A percentile compares a stretch with the other conserved stretches of the same genome.
phyloP scores from a whole-genome alignment of 1,140 invertebrate genomes.

The Chironomus striatipennis region DNA sequence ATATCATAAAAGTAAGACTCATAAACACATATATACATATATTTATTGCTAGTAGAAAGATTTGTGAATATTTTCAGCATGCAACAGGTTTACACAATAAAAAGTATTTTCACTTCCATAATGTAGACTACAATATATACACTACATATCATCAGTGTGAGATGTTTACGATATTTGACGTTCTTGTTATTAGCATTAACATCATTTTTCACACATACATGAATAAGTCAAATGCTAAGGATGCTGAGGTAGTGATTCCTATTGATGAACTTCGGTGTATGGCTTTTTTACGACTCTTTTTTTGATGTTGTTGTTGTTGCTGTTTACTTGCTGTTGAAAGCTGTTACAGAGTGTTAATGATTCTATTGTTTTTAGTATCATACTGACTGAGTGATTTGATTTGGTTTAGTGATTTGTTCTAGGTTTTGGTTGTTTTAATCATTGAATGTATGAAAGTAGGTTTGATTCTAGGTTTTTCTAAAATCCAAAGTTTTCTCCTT shows the following conservation, averaged over 20 bases:
- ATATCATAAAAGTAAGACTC: neutral
- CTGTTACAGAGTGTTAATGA: too few species aligned
- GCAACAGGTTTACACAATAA: constrained; percentile 1
- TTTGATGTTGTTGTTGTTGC: too few species aligned
- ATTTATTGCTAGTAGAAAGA: neutral
- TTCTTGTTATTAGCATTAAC: constrained; percentile 8
- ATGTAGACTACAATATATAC: too few species aligned
- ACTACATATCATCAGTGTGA: neutral
- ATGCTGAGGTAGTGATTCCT: neutral
- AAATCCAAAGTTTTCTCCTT: too few species aligned
- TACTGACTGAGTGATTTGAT: too few species aligned
- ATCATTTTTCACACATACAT: neutral
- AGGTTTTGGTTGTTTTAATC: too few species aligned
- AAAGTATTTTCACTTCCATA: neutral
- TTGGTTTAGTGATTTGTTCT: too few species aligned
- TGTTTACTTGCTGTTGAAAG: too few species aligned
- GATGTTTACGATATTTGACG: neutral
- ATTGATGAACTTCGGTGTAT: neutral
- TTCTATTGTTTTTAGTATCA: too few species aligned
- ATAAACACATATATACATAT: neutral
- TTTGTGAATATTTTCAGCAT: neutral
- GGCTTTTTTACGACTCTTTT: too few species aligned
- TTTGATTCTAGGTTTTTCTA: too few species aligned
- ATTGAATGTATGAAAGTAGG: too few species aligned
- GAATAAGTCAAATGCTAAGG: neutral